Base-by-base conservation (phyloP, 2,888 invertebrate genomes). In the Blera fallax region DNA sequence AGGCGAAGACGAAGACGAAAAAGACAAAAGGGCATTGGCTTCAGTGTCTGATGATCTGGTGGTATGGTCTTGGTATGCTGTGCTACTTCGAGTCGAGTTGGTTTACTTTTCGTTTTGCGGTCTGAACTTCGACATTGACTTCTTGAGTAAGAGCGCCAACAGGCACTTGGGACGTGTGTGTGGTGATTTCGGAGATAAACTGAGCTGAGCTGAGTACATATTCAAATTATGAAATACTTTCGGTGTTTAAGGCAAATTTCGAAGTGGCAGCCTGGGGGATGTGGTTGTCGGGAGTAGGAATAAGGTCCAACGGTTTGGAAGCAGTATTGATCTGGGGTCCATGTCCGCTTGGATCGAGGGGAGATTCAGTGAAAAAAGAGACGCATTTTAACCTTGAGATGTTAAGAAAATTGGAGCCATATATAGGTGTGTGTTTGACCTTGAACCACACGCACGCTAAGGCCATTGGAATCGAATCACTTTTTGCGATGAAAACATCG, bases 101-200 rank as follows among this genome's bases (percentile, higher is more conserved):
- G 52, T 72, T 76, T 67, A 78, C 50, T 74, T 76, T 69, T 65
- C 24, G 27, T 40, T 65, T 74, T 32, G 60, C 24, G 52, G 64
- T 60, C 58, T 81, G 85, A 85, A 85, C 85, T 85, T 73, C 81
- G 85, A 85, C 85, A 81, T 85, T 85, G 85, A 85, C 77, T 85
- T 81, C 60, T 85, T 81, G 54, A 74, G 80, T 76, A 84, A 84
- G 79, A 69, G 64, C 70, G 58, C 69, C 79, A 64, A 58, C 34
- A 76, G 70, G 65, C 58, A 50, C 64, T 74, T 32, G 69, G 67
- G 43, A 78, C 60, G 77, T n/a, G n/a, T n/a, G 3, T 58, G 67
- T 67, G 24, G 50, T 52, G 58, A 76, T 50, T 58, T 40, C n/a
- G n/a, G n/a, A n/a, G n/a, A n/a, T n/a, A n/a, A n/a, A n/a, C n/a